These are phyloP conservation scores for Felis chaus DNA, from an alignment of 2,113 vertebrate genomes.

Conservation along the genomic window DNA sequence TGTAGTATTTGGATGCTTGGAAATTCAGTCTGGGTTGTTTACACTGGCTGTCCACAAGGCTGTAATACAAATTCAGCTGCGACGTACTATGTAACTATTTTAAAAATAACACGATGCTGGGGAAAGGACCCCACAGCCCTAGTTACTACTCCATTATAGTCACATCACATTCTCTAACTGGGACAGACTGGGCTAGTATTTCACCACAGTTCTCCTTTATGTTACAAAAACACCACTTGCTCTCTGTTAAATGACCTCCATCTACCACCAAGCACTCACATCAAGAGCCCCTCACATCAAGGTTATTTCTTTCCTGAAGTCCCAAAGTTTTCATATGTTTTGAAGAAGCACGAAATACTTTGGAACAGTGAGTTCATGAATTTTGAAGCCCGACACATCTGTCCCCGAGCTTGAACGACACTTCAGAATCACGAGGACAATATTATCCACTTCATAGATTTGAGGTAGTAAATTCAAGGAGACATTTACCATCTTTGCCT, in stretches of 20 bases:
- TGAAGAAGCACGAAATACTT: background rate
- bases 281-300: background rate
- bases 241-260: background rate
- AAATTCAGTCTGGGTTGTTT: background rate
- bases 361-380: background rate
- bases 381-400: background rate
- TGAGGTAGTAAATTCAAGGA: background rate
- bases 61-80: background rate
- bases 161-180: background rate
- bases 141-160: background rate
- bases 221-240: background rate
- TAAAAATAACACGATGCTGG: background rate
- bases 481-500: background rate
- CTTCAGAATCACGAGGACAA: background rate
- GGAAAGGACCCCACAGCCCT: background rate
- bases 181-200: background rate
- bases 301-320: background rate
- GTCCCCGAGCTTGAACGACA: background rate
- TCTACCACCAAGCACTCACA: background rate
- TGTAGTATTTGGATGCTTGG: background rate
- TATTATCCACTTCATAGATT: background rate
- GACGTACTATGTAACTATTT: background rate
- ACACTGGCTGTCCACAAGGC: background rate
- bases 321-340: background rate
- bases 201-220: background rate